Evolutionary conservation across 1,140 invertebrate species (phyloP).

Genomic region (Diprion similis): DNA sequence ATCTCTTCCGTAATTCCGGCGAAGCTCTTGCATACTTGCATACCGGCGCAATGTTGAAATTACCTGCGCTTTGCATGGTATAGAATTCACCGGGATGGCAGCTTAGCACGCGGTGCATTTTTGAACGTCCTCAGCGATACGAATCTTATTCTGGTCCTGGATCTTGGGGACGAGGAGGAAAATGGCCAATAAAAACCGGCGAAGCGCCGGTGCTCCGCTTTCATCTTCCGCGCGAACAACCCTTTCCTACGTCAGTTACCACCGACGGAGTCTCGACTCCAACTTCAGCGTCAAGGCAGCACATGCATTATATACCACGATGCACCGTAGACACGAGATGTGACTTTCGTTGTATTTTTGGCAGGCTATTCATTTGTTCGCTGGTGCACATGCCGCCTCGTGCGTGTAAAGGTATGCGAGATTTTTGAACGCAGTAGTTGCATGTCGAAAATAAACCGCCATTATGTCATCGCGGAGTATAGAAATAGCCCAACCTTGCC

Average conservation of each 20-base stretch:
- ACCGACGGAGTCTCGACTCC: too few species aligned
- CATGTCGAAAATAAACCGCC: not conserved
- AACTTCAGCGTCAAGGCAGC: too few species aligned
- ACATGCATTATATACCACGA: not conserved
- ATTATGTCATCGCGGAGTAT: constrained; percentile 7
- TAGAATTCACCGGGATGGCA: not conserved
- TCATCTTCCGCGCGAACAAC: not conserved
- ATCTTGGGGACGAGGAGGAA: constrained; percentile 4
- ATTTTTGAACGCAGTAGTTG: not conserved
- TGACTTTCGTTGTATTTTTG: not conserved
- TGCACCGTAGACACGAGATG: not conserved
- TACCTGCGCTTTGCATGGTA: not conserved
- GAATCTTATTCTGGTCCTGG: not conserved
- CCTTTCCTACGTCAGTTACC: too few species aligned
- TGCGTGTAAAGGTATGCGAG: not conserved
- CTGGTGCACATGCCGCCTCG: not conserved
- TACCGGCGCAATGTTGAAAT: not conserved
- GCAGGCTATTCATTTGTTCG: not conserved
- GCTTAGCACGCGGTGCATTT: not conserved
- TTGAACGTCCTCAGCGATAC: not conserved
- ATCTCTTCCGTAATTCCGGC: not conserved
- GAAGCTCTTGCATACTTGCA: too few species aligned
- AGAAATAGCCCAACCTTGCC: constrained; percentile 7
- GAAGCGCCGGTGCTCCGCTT: not conserved
- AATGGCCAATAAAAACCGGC: not conserved